Evolutionary conservation across 2,888 invertebrate genomes (phyloP).

Genomic region (Temnothorax ravouxi): DNA sequence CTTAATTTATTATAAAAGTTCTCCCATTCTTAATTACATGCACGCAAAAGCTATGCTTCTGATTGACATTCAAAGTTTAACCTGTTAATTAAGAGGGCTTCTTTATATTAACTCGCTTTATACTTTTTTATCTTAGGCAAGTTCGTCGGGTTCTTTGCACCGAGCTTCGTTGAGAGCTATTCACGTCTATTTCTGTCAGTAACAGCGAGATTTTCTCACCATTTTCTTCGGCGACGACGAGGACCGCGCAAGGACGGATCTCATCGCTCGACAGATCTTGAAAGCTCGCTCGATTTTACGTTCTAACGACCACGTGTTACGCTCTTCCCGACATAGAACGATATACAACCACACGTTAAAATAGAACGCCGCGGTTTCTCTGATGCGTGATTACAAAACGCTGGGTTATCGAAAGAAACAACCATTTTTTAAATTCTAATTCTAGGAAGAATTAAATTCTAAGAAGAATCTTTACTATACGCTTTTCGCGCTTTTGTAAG

Average conservation of each 20-base stretch:
- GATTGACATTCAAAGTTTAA: background rate
- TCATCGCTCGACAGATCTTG: constrained; percentile 42
- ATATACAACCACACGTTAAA: constrained; percentile 24
- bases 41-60: background rate
- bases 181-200: constrained; percentile 37
- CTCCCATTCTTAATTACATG: background rate
- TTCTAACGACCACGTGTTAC: constrained; percentile 37
- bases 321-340: constrained; percentile 21
- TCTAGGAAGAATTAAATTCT: background rate
- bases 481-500: background rate
- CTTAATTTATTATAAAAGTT: constrained; percentile 23
- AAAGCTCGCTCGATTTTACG: constrained; percentile 19
- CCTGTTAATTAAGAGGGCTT: background rate
- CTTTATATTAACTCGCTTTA: background rate
- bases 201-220: constrained; percentile 32
- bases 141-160: background rate
- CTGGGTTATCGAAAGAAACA: background rate
- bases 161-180: background rate
- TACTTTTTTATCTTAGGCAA: background rate
- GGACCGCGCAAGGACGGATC: constrained; percentile 39
- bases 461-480: background rate
- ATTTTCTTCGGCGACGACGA: constrained; percentile 36
- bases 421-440: constrained; percentile 1
- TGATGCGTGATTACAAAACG: background rate
- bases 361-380: constrained; percentile 32